These are phyloP conservation scores for Pedetes capensis DNA, from an alignment of 2,113 vertebrate genomes.

Conservation along the genomic window DNA sequence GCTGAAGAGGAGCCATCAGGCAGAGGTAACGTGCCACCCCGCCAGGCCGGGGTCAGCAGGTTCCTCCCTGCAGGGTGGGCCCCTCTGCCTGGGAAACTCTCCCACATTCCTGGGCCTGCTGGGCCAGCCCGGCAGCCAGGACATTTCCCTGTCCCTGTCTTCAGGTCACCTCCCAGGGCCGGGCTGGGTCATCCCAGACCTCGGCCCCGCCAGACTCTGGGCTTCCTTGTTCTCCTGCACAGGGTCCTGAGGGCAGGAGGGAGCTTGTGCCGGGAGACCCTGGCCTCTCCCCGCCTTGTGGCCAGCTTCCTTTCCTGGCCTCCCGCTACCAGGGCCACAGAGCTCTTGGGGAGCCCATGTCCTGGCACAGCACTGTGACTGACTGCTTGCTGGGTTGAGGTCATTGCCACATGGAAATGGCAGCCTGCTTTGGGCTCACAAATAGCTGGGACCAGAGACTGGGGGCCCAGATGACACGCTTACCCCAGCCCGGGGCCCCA, in stretches of 20 bases:
- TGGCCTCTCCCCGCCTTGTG: background rate
- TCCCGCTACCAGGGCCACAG: background rate
- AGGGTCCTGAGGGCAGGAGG: background rate
- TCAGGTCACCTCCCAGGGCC: slow-evolving; percentile 47
- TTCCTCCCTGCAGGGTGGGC: background rate
- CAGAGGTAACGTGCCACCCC: background rate
- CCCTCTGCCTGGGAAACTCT: slow-evolving; percentile 27
- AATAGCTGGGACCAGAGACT: background rate
- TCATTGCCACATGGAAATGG: background rate
- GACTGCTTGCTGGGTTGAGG: too few species aligned
- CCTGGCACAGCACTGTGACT: background rate
- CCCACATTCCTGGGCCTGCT: slow-evolving; percentile 59
- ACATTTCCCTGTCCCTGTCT: slow-evolving; percentile 70
- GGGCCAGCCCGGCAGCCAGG: background rate
- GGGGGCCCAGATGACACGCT: background rate
- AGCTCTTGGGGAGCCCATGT: background rate
- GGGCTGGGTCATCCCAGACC: background rate
- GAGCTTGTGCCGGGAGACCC: background rate
- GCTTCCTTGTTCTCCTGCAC: background rate
- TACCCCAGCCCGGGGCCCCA: background rate
- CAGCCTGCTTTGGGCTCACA: background rate
- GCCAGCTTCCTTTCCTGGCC: background rate
- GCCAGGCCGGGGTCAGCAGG: background rate
- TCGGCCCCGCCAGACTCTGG: background rate
- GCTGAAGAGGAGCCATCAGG: background rate